Evolutionary conservation across 2,797 vertebrate species (phyloP).

Genomic region (Euthynnus affinis): DNA sequence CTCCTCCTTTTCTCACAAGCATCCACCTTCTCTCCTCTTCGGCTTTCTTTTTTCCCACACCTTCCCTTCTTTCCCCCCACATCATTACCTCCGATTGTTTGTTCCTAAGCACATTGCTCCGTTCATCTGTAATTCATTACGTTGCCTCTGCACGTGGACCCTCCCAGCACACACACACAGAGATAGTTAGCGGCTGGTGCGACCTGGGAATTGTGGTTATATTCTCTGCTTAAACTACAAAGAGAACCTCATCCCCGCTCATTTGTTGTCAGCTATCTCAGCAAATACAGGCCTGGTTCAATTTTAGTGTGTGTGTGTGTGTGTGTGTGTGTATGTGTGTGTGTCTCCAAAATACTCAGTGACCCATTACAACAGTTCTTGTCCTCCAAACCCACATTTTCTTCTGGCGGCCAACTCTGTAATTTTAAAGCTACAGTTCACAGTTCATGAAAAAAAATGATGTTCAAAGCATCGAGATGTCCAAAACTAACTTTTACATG

Average conservation of each 20-base stretch:
- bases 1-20: background rate
- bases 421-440: constrained; percentile 1
- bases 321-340: constrained; percentile 25
- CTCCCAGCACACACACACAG: constrained; percentile 17
- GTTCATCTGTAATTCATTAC: constrained; percentile 71
- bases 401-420: background rate
- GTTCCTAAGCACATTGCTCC: constrained; percentile 43
- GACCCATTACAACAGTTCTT: constrained; percentile 25
- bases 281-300: constrained; percentile 42
- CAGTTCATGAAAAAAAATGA: background rate
- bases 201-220: constrained; percentile 64
- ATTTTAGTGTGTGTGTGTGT: constrained; percentile 9
- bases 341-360: constrained; percentile 9
- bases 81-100: constrained; percentile 46
- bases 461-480: background rate
- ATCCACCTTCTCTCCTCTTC: background rate
- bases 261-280: constrained; percentile 58
- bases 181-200: constrained; percentile 39
- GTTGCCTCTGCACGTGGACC: constrained; percentile 39
- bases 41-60: background rate
- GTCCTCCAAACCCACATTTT: constrained; percentile 46
- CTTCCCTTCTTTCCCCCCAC: background rate
- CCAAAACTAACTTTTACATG: background rate
- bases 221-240: constrained; percentile 60
- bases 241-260: constrained; percentile 54